Base-by-base conservation (phyloP, 2,888 invertebrate genomes). In the Chymomyza amoena region DNA sequence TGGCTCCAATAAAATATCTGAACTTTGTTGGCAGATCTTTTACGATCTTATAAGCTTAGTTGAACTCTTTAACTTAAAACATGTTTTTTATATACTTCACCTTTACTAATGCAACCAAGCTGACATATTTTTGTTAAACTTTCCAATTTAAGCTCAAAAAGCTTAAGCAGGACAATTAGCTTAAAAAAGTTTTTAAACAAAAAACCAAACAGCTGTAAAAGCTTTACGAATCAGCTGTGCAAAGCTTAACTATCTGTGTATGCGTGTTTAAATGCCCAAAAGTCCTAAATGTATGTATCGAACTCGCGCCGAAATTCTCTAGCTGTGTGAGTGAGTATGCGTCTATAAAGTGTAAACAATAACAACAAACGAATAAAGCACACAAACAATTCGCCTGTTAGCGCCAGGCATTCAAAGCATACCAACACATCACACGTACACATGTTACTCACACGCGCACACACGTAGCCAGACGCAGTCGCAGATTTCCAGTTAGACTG, bases 271-370 rank as follows among this genome's bases (percentile, higher is more conserved):
- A 32, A 3, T 9, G 32, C 32, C 32, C 0, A 32, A 32, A 32
- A 3, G 32, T 32, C 32, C 7, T 32, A 7, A 4, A 6, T 32
- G 9, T 9, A 32, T 7, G 25, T 25, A 7, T 36, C 66, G 18
- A 32, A 39, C 16, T 60, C 60, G 60, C 60, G 60, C 60, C 60
- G 60, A 60, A 60, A 18, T 39, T 18, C 39, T 45, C 6, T 45
- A 13, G 6, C 39, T 52, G 61, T 61, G 20, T 54, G 39, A 72
- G 20, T 54, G 39, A 72, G 63, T 68, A 61, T 57, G 66, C 59
- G 36, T 3, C 10, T 28, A 72, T 82, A 79, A 18, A 32, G 18
- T 32, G 83, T 85, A 87, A 87, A 84, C 87, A 87, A 80, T 79
- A 82, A 82, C 78, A 84, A 87, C 82, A 80, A 80, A 76, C 70